Evolutionary conservation across 2,797 vertebrate species (phyloP).

Genomic region (Neopelma chrysocephalum): DNA sequence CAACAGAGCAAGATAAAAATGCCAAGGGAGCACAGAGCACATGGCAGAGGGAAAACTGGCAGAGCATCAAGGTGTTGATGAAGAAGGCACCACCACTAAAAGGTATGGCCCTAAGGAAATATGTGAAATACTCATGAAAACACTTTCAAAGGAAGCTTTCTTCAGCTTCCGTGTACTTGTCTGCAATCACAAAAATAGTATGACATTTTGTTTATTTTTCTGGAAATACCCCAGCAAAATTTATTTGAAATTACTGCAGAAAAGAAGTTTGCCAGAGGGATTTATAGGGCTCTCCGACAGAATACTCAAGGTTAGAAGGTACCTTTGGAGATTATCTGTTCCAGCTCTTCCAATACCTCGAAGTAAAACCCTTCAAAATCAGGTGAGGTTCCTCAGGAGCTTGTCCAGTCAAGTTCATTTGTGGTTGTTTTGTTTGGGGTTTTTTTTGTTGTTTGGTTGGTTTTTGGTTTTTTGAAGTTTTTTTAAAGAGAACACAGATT

Average conservation of each 20-base stretch:
- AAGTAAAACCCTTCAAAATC: neutral
- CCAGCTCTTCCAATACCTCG: neutral
- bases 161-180: neutral
- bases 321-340: neutral
- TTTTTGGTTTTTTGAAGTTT: neutral
- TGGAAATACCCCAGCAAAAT: neutral
- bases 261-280: neutral
- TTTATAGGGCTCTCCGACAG: neutral
- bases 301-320: neutral
- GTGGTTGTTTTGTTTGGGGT: neutral
- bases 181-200: neutral
- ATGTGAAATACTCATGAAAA: neutral
- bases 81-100: neutral
- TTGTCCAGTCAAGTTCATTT: neutral
- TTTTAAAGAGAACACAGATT: neutral
- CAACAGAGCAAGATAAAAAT: constrained; percentile 17
- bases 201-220: neutral
- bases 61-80: constrained; percentile 10
- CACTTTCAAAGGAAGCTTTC: neutral
- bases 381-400: neutral
- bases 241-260: neutral
- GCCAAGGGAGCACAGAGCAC: neutral
- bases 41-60: constrained; percentile 20
- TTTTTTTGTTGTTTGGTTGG: too few species aligned
- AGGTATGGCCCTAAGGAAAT: constrained; percentile 20